Evolutionary conservation across 2,888 invertebrate genomes (phyloP), one percentile per base, ranked within the genome.

Genomic region (Tribolium freemani): DNA sequence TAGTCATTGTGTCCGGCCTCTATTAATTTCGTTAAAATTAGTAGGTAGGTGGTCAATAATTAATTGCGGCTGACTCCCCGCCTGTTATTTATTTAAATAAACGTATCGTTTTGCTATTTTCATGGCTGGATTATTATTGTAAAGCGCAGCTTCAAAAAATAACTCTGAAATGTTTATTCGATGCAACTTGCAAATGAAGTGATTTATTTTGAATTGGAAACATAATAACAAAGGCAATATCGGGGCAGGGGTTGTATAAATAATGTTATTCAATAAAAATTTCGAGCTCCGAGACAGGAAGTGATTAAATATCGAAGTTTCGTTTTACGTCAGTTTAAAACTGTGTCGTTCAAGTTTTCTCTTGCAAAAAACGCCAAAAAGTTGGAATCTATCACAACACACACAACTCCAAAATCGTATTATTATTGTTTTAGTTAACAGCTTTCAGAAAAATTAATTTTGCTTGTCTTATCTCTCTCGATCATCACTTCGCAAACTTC

Each of bases 281-380:
- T 48, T 20, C 16, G 48, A 48, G 21, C 46, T 60, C 21, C 45
- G 21, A 58, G 44, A 44, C 38, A 38, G 38, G 38, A 38, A 61
- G 61, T 61, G 61, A 61, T 61, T 61, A 61, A 61, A 58, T 21
- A 20, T 58, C 58, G 44, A 58, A 58, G 48, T 61, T 61, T 61
- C 30, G 48, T 60, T 60, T 46, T 6, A 48, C n/a, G n/a, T n/a
- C n/a, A n/a, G n/a, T n/a, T n/a, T n/a, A n/a, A n/a, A 60, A 60
- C 50, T 61, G 61, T 48, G 61, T 61, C 61, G 48, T 61, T 61
- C 26, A 61, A 58, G 16, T 58, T 61, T 61, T 50, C 60, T 11
- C 16, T 61, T 60, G 26, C 20, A 45, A n/a, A n/a, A n/a, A 31
- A 20, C 58, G 20, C 9, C 8, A 46, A 46, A 45, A 58, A 58